Evolutionary conservation across 35 echinoderm and acorn worm species (phyloP).

Genomic region (Lytechinus pictus): DNA sequence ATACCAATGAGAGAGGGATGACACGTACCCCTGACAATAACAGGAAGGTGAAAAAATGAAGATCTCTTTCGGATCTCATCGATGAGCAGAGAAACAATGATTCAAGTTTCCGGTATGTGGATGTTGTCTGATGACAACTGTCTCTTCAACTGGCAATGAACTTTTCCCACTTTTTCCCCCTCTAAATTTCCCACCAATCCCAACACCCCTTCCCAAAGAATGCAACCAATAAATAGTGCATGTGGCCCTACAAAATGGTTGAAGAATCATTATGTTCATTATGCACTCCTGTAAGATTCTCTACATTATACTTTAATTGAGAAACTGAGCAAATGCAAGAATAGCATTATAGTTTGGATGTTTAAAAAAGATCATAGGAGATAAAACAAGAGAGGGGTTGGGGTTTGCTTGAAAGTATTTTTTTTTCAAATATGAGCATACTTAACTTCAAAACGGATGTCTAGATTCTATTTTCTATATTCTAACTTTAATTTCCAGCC

Average conservation of each 20-base stretch:
- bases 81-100: neutral
- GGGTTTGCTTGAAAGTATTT: too few relatives aligned
- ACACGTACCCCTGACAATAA: neutral
- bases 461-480: neutral
- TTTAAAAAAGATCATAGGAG: too few relatives aligned
- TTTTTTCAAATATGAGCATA: too few relatives aligned
- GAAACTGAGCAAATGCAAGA: neutral
- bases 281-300: neutral
- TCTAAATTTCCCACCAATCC: neutral
- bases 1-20: neutral
- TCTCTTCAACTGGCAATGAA: neutral
- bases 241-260: too few relatives aligned
- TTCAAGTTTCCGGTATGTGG: neutral
- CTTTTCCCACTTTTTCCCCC: neutral
- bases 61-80: neutral
- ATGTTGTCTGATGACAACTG: neutral
- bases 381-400: neutral
- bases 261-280: neutral
- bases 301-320: neutral
- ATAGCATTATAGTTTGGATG: neutral
- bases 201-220: neutral
- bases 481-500: neutral
- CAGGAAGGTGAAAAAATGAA: neutral
- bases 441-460: too few relatives aligned
- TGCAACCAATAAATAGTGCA: neutral